A percentile compares a stretch with the other conserved stretches of the same genome.
Conservation (phyloP, 2,797 vertebrate species). For the Ctenosaura bakeri region DNA sequence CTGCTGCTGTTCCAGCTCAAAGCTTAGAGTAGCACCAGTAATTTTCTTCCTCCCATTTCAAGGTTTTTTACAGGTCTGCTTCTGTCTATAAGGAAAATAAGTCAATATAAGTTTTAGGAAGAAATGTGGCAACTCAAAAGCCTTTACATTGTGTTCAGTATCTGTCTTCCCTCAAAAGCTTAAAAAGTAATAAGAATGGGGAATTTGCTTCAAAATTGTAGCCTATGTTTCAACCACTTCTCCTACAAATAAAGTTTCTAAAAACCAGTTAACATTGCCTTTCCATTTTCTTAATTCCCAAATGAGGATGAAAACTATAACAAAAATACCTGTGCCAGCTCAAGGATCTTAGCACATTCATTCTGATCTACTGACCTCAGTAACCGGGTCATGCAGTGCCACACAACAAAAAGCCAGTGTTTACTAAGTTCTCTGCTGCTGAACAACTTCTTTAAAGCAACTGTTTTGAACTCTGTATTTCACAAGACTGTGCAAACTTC, state of each 20-base stretch:
- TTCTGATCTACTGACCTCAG: conserved; percentile 23
- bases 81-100: conserved; percentile 58
- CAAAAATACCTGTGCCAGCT: conserved; percentile 51
- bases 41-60: conserved; percentile 18
- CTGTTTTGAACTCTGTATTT: conserved; percentile 53
- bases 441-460: conserved; percentile 59
- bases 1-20: conserved; percentile 44
- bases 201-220: conserved; percentile 55
- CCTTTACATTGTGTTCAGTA: conserved; percentile 49
- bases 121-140: conserved; percentile 50
- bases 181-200: conserved; percentile 46
- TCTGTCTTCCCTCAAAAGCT: conserved; percentile 26
- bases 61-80: conserved; percentile 56
- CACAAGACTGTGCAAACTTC: conserved; percentile 50
- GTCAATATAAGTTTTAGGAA: conserved; percentile 68
- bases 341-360: conserved; percentile 56
- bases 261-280: conserved; percentile 63
- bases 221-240: conserved; percentile 60
- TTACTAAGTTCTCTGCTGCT: conserved; percentile 67
- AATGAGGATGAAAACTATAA: conserved; percentile 57
- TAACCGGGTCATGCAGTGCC: conserved; percentile 37
- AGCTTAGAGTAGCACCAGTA: conserved; percentile 47
- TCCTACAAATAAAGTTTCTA: conserved; percentile 59
- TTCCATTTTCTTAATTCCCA: conserved; percentile 42
- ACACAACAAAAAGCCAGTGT: conserved; percentile 57